Conservation (phyloP, 2,888 invertebrate species). For the Theristus sp. region DNA sequence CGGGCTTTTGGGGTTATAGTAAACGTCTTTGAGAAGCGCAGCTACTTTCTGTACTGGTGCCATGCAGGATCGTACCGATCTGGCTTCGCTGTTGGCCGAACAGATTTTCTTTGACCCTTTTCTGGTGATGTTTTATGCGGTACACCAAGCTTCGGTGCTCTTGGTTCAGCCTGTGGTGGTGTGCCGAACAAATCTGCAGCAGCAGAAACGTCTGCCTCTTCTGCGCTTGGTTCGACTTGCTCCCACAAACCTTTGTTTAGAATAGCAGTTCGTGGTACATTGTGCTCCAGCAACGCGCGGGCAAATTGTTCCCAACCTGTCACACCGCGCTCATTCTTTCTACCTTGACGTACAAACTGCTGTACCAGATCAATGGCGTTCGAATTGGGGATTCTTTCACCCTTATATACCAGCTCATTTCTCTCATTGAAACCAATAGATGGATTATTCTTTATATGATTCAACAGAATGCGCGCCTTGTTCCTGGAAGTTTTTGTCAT, state of each 20-base stretch:
- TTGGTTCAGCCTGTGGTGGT: too few relatives aligned
- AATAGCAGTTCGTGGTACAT: background rate
- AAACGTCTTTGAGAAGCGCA: background rate
- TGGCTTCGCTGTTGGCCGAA: too few relatives aligned
- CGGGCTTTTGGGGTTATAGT: background rate
- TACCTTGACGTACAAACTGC: too few relatives aligned
- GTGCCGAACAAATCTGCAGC: too few relatives aligned
- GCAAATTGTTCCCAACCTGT: background rate
- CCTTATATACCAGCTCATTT: background rate
- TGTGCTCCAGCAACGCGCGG: background rate
- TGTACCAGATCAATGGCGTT: background rate
- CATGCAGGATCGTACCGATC: too few relatives aligned
- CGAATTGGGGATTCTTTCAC: background rate
- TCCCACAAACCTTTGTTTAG: background rate
- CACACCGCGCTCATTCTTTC: too few relatives aligned
- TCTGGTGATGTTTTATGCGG: background rate
- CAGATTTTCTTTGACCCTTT: too few relatives aligned
- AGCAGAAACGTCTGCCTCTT: too few relatives aligned
- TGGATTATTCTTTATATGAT: background rate
- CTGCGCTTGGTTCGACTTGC: too few relatives aligned
- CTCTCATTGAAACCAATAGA: background rate
- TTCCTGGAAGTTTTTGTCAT: background rate
- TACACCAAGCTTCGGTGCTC: too few relatives aligned
- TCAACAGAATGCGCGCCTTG: background rate
- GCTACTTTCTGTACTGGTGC: too few relatives aligned